phyloP scores from a whole-genome alignment of 2,888 invertebrate species.

The Zonitis immaculata region DNA sequence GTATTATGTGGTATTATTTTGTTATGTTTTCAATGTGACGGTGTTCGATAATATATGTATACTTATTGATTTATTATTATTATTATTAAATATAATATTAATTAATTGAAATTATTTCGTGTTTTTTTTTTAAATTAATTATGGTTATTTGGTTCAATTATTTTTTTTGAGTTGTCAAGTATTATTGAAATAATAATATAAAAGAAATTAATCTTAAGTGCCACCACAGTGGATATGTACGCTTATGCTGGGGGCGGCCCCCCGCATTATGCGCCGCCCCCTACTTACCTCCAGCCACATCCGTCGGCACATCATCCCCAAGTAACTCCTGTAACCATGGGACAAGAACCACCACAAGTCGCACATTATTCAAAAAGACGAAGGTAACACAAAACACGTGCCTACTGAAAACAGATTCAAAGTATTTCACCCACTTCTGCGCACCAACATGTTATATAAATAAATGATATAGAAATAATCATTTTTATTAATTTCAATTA shows the following conservation, averaged over 20 bases:
- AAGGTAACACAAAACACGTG: slow-evolving; percentile 39
- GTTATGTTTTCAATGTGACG: slow-evolving; percentile 8
- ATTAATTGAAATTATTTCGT: no score
- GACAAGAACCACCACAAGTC: slow-evolving; percentile 37
- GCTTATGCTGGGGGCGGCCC: slow-evolving; percentile 50
- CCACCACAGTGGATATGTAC: slow-evolving; percentile 44
- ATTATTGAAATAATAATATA: background rate
- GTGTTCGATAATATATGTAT: slow-evolving; percentile 12
- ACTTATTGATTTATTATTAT: background rate
- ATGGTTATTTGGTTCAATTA: no score
- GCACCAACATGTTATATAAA: no score
- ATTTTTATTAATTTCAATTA: no score
- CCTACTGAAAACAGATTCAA: slow-evolving; percentile 8
- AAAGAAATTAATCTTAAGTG: slow-evolving; percentile 1
- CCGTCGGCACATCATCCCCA: slow-evolving; percentile 43
- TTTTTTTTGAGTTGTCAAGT: no score
- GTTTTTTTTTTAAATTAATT: no score
- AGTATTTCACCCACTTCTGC: slow-evolving; percentile 6
- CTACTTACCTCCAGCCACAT: slow-evolving; percentile 47
- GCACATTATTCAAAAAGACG: slow-evolving; percentile 50
- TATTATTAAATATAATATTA: no score
- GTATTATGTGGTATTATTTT: slow-evolving; percentile 2
- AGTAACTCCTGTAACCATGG: slow-evolving; percentile 32
- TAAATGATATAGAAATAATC: no score
- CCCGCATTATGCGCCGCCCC: slow-evolving; percentile 49